A percentile compares a stretch with the other conserved stretches of the same genome.
Evolutionary conservation across 2,797 vertebrate species (phyloP).

Genomic region (Calcarius lapponicus): DNA sequence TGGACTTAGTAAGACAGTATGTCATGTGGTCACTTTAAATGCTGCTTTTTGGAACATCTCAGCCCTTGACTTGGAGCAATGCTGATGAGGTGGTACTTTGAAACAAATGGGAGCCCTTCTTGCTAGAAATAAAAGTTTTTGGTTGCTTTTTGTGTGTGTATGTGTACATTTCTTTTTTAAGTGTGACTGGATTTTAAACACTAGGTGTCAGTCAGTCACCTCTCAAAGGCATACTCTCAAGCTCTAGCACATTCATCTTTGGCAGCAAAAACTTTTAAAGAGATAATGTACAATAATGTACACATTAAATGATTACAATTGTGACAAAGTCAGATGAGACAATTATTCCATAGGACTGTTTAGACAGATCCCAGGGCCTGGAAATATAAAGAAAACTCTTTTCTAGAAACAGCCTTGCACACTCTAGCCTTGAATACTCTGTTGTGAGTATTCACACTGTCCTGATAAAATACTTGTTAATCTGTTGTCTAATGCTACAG

Average conservation of each 20-base stretch:
- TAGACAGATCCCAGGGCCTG: background rate
- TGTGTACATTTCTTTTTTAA: background rate
- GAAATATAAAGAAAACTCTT: background rate
- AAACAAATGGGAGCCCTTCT: background rate
- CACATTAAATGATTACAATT: background rate
- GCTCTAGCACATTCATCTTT: background rate
- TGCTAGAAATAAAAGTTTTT: background rate
- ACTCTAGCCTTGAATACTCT: background rate
- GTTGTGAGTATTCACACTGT: background rate
- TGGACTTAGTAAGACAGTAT: background rate
- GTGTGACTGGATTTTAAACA: conserved; percentile 23
- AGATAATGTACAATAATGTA: background rate
- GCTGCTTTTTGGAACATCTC: background rate
- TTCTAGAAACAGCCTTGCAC: background rate
- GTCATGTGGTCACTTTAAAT: background rate
- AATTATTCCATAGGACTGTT: background rate
- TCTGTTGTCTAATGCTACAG: background rate
- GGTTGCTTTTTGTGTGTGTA: rapidly evolving
- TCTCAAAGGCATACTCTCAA: background rate
- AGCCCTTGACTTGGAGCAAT: background rate
- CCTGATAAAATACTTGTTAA: background rate
- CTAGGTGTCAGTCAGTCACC: conserved; percentile 66
- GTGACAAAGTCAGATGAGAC: background rate
- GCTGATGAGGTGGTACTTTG: background rate
- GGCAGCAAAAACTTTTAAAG: background rate